Base-by-base conservation (phyloP, 2,888 invertebrate species). In the Melanotus villosus region DNA sequence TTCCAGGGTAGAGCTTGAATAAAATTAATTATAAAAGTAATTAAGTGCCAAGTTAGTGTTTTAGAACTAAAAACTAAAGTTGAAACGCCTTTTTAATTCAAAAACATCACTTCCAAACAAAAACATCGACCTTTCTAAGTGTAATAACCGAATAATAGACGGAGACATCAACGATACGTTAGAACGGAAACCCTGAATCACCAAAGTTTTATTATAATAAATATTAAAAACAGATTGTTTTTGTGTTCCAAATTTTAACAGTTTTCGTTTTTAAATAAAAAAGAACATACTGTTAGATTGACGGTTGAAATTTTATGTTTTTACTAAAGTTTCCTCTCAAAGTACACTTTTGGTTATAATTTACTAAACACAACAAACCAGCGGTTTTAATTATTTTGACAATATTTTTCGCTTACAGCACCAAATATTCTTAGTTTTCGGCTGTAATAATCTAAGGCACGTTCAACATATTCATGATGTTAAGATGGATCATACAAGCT, bases 381-480 rank as follows among this genome's bases (percentile, higher is more conserved):
- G n/a, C n/a, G n/a, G n/a, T n/a, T n/a, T n/a, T n/a, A n/a, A n/a
- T n/a, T n/a, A n/a, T n/a, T n/a, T n/a, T n/a, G n/a, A n/a, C n/a
- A n/a, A n/a, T n/a, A n/a, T n/a, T n/a, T n/a, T n/a, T n/a, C n/a
- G n/a, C n/a, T n/a, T n/a, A n/a, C n/a, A n/a, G n/a, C n/a, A n/a
- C n/a, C n/a, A n/a, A n/a, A n/a, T n/a, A n/a, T n/a, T n/a, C n/a
- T n/a, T n/a, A n/a, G n/a, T n/a, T n/a, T n/a, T n/a, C n/a, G n/a
- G n/a, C n/a, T n/a, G n/a, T n/a, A n/a, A n/a, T 5, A 32, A 26
- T 58, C 23, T 16, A 5, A 14, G 14, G 5, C 14, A 7, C 14
- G 30, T 59, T 59, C 59, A 21, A 45, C 59, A 45, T 59, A 45
- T 45, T 30, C 59, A 59, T 38, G 57, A 18, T 23, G 38, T 14